phyloP scores from a whole-genome alignment of 2,113 vertebrate species.

The Anser brachyrhynchus region DNA sequence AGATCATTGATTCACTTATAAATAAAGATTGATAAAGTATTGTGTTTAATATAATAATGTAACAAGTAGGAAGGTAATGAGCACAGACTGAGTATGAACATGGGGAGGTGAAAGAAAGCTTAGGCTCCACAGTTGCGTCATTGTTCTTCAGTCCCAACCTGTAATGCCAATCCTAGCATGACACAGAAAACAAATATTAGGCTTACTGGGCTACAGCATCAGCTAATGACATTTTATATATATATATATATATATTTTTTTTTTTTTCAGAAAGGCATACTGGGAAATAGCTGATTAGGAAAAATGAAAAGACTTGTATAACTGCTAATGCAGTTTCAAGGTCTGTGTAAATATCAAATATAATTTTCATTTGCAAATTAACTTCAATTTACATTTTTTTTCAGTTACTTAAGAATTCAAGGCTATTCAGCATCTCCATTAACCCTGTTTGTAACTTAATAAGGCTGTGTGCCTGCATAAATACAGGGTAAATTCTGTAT shows the following conservation, averaged over 20 bases:
- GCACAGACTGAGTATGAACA: background rate
- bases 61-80: background rate
- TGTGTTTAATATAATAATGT: background rate
- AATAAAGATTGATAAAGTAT: background rate
- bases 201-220: background rate
- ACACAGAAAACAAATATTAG: background rate
- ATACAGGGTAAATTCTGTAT: background rate
- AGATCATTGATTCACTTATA: background rate
- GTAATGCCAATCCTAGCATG: background rate
- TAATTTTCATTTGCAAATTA: background rate
- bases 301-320: background rate
- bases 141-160: background rate
- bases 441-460: background rate
- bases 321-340: background rate
- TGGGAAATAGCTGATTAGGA: background rate
- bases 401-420: background rate
- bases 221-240: background rate
- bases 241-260: too few relatives aligned
- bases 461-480: background rate
- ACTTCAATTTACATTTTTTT: background rate
- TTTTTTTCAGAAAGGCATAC: background rate
- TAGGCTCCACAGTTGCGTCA: background rate
- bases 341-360: background rate
- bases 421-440: background rate
- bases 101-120: background rate